Evolutionary conservation across 2,113 vertebrate genomes (phyloP).

Genomic region (Campylomormyrus tamandua): DNA sequence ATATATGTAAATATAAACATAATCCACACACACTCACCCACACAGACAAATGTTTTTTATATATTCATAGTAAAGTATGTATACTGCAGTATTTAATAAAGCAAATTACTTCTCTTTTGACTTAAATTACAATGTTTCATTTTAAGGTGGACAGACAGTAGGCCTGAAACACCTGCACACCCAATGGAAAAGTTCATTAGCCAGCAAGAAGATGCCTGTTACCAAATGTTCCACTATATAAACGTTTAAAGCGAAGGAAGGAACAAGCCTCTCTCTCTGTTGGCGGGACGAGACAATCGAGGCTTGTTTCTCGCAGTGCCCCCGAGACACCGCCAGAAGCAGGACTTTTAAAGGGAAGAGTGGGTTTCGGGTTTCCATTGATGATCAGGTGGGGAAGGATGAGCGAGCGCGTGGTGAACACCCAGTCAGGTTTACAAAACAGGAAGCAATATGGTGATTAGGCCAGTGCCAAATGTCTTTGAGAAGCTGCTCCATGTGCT

Average conservation of each 20-base stretch:
- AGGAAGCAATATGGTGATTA: not conserved
- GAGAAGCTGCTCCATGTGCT: not conserved
- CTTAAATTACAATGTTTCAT: not conserved
- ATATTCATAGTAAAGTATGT: not conserved
- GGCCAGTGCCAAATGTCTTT: not conserved
- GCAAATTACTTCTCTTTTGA: not conserved
- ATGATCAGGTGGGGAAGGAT: constrained; percentile 24
- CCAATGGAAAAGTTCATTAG: not conserved
- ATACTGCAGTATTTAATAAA: not conserved
- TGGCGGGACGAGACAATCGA: constrained; percentile 5
- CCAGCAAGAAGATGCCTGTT: not conserved
- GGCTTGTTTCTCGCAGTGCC: not conserved
- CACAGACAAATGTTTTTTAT: not conserved
- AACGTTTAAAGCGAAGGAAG: not conserved
- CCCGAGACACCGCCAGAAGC: not conserved
- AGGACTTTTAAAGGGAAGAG: not conserved
- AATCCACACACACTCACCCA: too few relatives aligned
- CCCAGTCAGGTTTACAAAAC: not conserved
- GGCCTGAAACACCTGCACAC: not conserved
- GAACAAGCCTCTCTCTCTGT: not conserved
- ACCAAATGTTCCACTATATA: not conserved
- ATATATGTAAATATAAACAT: too few relatives aligned
- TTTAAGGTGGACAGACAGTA: not conserved
- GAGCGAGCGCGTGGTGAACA: not conserved
- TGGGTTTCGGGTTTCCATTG: constrained; percentile 15